Evolutionary conservation across 2,797 vertebrate species (phyloP), one percentile per base, ranked within the genome.

Genomic region (Onychomys arenicola): DNA sequence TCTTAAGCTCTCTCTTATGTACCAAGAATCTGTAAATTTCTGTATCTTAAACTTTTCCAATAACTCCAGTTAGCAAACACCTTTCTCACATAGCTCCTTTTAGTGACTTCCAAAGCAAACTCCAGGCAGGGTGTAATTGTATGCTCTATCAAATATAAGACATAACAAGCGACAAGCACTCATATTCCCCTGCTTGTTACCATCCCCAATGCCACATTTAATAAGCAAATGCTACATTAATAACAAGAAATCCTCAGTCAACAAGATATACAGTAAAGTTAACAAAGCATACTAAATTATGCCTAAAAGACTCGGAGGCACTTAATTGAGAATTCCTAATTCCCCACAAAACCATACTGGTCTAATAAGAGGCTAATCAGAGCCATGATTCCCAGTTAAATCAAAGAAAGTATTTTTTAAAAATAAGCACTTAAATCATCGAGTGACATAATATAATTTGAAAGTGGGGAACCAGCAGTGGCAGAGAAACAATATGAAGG

Each of bases 371-470:
- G 34, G 77, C 40, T 92, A 92, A 90, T 27, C 40, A 93, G 83
- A 94, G 61, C 6, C 63, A 16, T 81, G 40, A 76, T 88, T 95
- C 96, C 43, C n/a, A 57, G 69, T 91, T 93, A 96, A 95, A 89
- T 85, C 52, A 83, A 63, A 95, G 29, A 94, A 90, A 77, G 2
- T 59, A 85, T 59, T 59, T 49, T 49, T 49, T 67, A 34, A 23
- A 59, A 46, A 49, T 34, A 19, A n/a, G 29, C 49, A 89, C 34
- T 96, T 37, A 76, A 34, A 93, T 75, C 91, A 93, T 55, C 49
- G 93, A 94, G 63, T 78, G 49, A 90, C 23, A 90, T 6, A 34
- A 43, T 93, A 29, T 94, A 95, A 97, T 97, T 75, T 93, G 37
- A 90, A 27, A 93, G 23, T 2, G 25, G 49, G 12, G 32, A 69